These are phyloP conservation scores for Atrina japonica DNA, from an alignment of 2,888 invertebrate genomes.

Conservation along the genomic window DNA sequence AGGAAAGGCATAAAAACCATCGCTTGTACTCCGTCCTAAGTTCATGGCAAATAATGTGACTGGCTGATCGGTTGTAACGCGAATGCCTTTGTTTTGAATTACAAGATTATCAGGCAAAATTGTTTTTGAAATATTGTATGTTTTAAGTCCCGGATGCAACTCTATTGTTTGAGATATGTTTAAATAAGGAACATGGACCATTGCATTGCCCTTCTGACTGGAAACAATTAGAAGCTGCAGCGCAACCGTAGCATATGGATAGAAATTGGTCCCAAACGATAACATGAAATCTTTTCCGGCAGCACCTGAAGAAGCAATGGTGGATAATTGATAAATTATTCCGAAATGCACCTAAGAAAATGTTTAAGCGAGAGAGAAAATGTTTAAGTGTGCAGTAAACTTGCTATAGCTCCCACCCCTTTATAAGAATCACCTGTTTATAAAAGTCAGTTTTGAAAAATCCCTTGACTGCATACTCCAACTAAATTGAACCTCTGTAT, in stretches of 20 bases:
- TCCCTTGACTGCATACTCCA: too few species aligned
- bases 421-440: too few species aligned
- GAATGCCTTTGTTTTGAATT: background rate
- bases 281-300: slow-evolving; percentile 1
- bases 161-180: background rate
- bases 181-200: background rate
- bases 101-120: background rate
- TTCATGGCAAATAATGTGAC: background rate
- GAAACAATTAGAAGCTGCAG: background rate
- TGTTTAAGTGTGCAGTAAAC: too few species aligned
- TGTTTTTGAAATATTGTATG: slow-evolving; percentile 2
- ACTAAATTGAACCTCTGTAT: too few species aligned
- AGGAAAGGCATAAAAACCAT: slow-evolving; percentile 3
- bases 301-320: too few species aligned
- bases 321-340: too few species aligned
- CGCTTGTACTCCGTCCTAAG: slow-evolving; percentile 2
- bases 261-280: slow-evolving; percentile 8
- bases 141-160: background rate
- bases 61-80: background rate
- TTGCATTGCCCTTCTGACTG: background rate
- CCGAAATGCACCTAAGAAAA: too few species aligned
- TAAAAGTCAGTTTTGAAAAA: too few species aligned
- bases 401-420: too few species aligned
- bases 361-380: too few species aligned
- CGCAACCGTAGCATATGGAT: background rate